Percentiles rank a stretch among this genome's conserved stretches.
phyloP scores from a whole-genome alignment of 2,113 vertebrate species.

The Ptilorrhoa leucosticta region DNA sequence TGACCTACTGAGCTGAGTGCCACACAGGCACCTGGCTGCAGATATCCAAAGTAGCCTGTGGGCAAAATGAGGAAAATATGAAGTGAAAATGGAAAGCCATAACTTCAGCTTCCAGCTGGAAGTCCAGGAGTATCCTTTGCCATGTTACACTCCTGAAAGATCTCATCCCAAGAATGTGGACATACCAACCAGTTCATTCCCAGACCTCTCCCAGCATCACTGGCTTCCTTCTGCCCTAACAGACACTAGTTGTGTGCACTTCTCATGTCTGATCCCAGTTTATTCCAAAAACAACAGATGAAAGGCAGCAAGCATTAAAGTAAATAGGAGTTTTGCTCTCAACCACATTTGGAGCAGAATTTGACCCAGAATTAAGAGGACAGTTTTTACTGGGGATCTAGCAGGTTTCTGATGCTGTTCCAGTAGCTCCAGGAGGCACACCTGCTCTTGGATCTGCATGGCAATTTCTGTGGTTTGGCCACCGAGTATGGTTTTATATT shows the following conservation, averaged over 20 bases:
- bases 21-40: background rate
- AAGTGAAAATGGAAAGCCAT: background rate
- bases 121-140: background rate
- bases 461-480: constrained; percentile 64
- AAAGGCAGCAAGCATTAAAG: constrained; percentile 41
- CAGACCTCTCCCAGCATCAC: background rate
- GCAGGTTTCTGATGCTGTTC: constrained; percentile 62
- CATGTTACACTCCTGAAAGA: fast-evolving
- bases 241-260: background rate
- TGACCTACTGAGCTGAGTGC: background rate
- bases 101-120: background rate
- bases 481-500: background rate
- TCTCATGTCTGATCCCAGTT: background rate
- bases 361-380: constrained; percentile 51
- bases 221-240: background rate
- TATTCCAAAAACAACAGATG: constrained; percentile 39
- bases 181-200: background rate
- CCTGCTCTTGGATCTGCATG: constrained; percentile 61
- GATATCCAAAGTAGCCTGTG: background rate
- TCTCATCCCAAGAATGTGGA: background rate
- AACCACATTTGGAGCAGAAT: constrained; percentile 51
- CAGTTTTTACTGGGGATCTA: constrained; percentile 2
- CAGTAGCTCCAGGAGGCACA: constrained; percentile 65
- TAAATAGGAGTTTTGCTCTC: constrained; percentile 20
- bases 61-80: background rate